Conservation (phyloP, 2,797 vertebrate genomes). For the Enteromius argenteus region DNA sequence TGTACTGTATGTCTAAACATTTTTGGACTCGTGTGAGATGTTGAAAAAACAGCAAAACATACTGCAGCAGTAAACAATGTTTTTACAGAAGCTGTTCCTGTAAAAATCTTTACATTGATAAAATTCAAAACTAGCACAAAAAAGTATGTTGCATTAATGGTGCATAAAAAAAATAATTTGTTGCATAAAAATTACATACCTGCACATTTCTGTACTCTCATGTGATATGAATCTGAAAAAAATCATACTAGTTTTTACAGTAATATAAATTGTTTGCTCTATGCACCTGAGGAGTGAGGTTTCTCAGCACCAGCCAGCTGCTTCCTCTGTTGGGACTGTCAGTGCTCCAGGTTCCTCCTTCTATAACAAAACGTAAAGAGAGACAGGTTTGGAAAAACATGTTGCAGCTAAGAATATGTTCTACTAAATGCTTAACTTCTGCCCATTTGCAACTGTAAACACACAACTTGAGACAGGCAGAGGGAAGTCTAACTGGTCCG, state of each 20-base stretch:
- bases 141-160: background rate
- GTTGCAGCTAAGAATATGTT: background rate
- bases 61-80: background rate
- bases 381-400: background rate
- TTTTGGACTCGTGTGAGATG: background rate
- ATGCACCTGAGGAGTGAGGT: constrained; percentile 90
- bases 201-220: background rate
- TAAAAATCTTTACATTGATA: background rate
- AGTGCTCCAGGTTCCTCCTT: constrained; percentile 94
- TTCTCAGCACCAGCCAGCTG: constrained; percentile 97
- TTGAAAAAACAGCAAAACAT: background rate
- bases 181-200: background rate
- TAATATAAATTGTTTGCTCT: background rate
- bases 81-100: background rate
- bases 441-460: background rate
- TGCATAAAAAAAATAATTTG: background rate
- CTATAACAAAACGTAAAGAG: constrained; percentile 60
- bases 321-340: constrained; percentile 94
- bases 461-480: background rate
- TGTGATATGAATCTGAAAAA: background rate
- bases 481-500: background rate
- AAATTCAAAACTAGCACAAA: background rate
- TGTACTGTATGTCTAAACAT: background rate
- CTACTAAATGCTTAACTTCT: background rate
- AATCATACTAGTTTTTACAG: background rate